These are phyloP conservation scores for Gouania willdenowi DNA, from an alignment of 2,797 vertebrate species.

Conservation along the genomic window DNA sequence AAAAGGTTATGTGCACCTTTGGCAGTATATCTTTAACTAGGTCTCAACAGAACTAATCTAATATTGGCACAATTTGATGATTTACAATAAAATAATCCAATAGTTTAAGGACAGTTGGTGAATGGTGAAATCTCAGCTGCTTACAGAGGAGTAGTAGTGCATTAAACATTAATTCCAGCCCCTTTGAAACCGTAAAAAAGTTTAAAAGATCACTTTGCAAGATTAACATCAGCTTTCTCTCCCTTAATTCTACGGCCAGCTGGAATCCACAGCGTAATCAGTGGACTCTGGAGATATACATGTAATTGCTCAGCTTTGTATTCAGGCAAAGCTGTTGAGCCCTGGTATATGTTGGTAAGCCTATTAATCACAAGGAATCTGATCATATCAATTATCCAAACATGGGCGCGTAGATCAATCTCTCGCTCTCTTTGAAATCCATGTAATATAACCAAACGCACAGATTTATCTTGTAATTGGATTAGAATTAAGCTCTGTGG, in stretches of 20 bases:
- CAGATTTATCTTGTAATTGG: constrained; percentile 59
- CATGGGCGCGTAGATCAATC: constrained; percentile 54
- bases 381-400: constrained; percentile 71
- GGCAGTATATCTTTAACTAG: too few relatives aligned
- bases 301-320: constrained; percentile 41
- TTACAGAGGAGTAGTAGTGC: too few relatives aligned
- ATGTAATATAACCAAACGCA: constrained; percentile 49
- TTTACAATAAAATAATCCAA: too few relatives aligned
- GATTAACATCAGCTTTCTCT: constrained; percentile 12
- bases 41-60: too few relatives aligned
- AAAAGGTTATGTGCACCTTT: too few relatives aligned
- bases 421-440: constrained; percentile 43
- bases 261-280: constrained; percentile 40
- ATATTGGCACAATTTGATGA: too few relatives aligned
- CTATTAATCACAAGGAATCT: constrained; percentile 63
- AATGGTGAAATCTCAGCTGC: too few relatives aligned
- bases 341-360: constrained; percentile 45
- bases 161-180: too few relatives aligned
- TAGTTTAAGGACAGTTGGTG: too few relatives aligned
- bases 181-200: background rate
- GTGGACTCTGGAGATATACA: constrained; percentile 41
- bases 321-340: constrained; percentile 45
- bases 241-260: constrained; percentile 9
- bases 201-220: constrained; percentile 6
- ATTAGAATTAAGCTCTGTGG: constrained; percentile 57